Percentiles rank a stretch among this genome's conserved stretches.
These are phyloP conservation scores for Caretta caretta DNA, from an alignment of 2,113 vertebrate species.

Conservation along the genomic window DNA sequence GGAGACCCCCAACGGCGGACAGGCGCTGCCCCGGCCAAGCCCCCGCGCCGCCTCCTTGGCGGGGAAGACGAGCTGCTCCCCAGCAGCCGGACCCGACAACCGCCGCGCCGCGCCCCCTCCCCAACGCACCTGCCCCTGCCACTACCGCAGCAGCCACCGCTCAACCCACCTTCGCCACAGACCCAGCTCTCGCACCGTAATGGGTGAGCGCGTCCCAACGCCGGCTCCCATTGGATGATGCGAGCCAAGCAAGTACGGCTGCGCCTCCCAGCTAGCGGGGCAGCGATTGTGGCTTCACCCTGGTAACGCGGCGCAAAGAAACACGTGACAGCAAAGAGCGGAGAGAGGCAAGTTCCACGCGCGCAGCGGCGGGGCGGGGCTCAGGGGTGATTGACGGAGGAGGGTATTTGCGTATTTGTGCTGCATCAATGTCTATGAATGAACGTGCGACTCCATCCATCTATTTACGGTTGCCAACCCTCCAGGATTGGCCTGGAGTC, in stretches of 20 bases:
- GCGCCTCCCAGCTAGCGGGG: rapidly evolving
- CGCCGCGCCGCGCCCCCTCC: neutral
- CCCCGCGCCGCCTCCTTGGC: too few species aligned
- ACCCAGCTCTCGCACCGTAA: neutral
- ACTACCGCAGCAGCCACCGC: neutral
- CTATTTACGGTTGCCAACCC: too few species aligned
- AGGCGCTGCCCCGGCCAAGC: too few species aligned
- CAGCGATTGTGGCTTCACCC: rapidly evolving
- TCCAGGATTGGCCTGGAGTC: too few species aligned
- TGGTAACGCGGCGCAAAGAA: neutral
- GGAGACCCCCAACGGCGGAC: too few species aligned
- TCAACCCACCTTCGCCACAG: rapidly evolving
- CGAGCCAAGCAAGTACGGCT: rapidly evolving
- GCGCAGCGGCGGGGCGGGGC: neutral
- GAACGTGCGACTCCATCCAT: neutral
- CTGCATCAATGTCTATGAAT: neutral
- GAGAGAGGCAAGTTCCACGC: neutral
- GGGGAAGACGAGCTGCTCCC: neutral
- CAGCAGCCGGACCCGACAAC: too few species aligned
- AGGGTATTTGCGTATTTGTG: neutral
- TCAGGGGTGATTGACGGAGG: neutral
- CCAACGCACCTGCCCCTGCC: neutral
- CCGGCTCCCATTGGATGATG: neutral
- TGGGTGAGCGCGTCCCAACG: neutral
- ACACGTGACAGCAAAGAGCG: neutral